Conservation (phyloP, 35 echinoderm and acorn worm species). For the Chiridota heheva region DNA sequence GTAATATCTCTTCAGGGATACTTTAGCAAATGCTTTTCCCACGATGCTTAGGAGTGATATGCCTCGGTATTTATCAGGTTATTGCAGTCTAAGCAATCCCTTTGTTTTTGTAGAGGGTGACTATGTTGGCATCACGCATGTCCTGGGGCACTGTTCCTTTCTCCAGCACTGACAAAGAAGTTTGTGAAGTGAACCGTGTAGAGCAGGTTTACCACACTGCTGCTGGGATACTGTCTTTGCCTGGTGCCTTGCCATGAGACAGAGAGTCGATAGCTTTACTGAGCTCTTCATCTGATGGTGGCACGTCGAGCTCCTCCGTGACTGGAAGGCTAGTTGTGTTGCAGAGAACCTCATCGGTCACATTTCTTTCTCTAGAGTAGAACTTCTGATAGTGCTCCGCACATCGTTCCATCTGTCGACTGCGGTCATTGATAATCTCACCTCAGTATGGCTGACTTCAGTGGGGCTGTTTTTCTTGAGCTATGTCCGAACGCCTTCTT, state of each 20-base stretch:
- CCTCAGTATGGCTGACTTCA: constrained; percentile 39
- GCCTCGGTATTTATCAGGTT: constrained; percentile 55
- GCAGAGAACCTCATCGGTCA: constrained; percentile 18
- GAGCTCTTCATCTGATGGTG: constrained; percentile 56
- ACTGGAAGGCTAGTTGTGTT: neutral
- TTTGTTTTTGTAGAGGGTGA: constrained; percentile 68
- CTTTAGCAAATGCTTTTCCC: constrained; percentile 61
- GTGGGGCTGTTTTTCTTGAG: constrained; percentile 8
- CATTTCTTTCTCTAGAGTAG: constrained; percentile 35
- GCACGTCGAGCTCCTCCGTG: constrained; percentile 54
- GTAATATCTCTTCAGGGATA: constrained; percentile 40
- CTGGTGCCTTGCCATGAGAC: constrained; percentile 38
- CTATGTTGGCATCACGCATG: constrained; percentile 52
- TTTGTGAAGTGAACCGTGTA: constrained; percentile 28
- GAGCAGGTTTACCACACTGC: constrained; percentile 37
- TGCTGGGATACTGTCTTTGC: constrained; percentile 31
- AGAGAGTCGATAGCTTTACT: constrained; percentile 36
- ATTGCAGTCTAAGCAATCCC: constrained; percentile 62
- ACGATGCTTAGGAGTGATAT: constrained; percentile 56
- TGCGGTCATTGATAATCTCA: constrained; percentile 10
- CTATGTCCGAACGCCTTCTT: constrained; percentile 17
- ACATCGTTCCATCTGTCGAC: constrained; percentile 22
- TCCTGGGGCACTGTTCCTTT: constrained; percentile 34
- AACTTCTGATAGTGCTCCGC: constrained; percentile 40
- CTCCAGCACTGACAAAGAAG: constrained; percentile 58